Base-by-base conservation (phyloP, 2,888 invertebrate species). In the Flabesymbios commensalis region DNA sequence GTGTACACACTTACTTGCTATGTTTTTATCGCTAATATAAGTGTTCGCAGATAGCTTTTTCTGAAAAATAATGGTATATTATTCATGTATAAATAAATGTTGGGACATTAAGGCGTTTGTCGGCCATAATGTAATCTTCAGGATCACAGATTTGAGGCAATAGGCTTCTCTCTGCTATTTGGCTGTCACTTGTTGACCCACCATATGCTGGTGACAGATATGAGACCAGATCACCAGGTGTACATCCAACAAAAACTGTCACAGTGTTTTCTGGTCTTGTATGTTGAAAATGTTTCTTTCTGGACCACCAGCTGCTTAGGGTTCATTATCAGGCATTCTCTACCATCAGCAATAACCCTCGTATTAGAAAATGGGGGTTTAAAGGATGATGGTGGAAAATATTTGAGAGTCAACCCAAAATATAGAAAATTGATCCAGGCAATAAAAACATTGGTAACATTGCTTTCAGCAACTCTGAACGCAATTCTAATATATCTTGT, bases 221-320 rank as follows among this genome's bases (percentile, higher is more conserved):
- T 2, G 61, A 59, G 2, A 65, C 60, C 10, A 70, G 43, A 2
- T 71, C 72, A 52, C 69, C 71, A 28, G 73, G 70, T 26, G 68
- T 64, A 14, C 45, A n/a, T 10, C 71, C 72, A n/a, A 52, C 53
- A 2, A 65, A 57, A 56, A 66, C 55, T 58, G 72, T 73, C 1
- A 69, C 60, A 22, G 73, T 72, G 33, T 72, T 72, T n/a, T 26
- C 70, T 53, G 45, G 72, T 72, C 57, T 71, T 72, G 52, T 71
- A 71, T 5, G 72, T 69, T 0, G 70, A 70, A 56, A 63, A 72
- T 33, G 70, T 72, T 10, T 64, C 53, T 45, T 69, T 69, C 43
- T 74, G 72, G 14, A 65, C 57, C 4, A n/a, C n/a, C n/a, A n/a
- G n/a, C n/a, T n/a, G n/a, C n/a, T n/a, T n/a, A n/a, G n/a, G n/a